phyloP scores from a whole-genome alignment of 2,113 vertebrate genomes.

The Callaeas wilsoni region DNA sequence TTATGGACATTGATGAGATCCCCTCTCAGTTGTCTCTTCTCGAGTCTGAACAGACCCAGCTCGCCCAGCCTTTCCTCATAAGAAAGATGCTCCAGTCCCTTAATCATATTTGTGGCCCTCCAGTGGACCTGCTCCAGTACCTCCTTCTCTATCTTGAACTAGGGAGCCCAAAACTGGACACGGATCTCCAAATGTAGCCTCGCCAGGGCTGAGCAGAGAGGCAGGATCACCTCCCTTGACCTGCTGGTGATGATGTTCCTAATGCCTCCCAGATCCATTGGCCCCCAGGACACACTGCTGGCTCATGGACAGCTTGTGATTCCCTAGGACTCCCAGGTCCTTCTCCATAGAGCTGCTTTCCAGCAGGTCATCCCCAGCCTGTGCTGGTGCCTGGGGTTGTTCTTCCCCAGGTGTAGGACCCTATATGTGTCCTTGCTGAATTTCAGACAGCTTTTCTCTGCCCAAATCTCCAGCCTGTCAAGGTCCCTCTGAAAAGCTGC shows the following conservation, averaged over 20 bases:
- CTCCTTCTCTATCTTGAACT: background rate
- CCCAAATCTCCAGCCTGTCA: accelerated
- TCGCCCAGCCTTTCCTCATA: background rate
- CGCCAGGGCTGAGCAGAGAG: background rate
- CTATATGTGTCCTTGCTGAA: background rate
- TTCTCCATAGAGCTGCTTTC: background rate
- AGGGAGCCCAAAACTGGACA: background rate
- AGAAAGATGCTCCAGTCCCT: background rate
- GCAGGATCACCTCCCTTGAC: background rate
- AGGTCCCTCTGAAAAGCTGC: background rate
- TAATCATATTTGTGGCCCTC: background rate
- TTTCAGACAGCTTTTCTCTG: background rate
- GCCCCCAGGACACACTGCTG: background rate
- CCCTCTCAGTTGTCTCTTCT: background rate
- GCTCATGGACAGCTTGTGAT: background rate
- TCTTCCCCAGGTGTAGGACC: background rate
- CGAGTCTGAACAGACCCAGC: accelerated
- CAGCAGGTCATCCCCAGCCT: background rate
- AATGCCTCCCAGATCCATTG: background rate
- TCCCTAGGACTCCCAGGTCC: background rate
- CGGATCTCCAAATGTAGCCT: background rate
- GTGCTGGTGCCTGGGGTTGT: background rate
- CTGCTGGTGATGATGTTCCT: background rate
- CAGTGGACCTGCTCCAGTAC: background rate
- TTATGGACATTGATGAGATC: accelerated